Conservation (phyloP, 2,797 vertebrate genomes). For the Acipenser oxyrinchus region DNA sequence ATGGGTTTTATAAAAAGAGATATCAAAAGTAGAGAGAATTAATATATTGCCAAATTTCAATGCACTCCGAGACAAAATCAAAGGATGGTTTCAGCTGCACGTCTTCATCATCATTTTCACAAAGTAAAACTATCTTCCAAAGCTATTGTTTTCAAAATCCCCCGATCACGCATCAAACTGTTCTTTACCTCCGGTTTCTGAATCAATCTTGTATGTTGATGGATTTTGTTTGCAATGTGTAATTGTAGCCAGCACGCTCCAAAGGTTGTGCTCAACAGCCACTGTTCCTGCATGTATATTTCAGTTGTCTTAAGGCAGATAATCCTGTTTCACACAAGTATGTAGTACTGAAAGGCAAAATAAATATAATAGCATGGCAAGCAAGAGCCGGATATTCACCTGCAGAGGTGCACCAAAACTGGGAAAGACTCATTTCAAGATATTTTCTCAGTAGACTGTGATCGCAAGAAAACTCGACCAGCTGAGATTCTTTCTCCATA, state of each 20-base stretch:
- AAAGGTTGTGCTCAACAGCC: slow-evolving; percentile 16
- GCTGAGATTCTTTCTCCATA: slow-evolving; percentile 16
- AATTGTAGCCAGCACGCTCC: slow-evolving; percentile 18
- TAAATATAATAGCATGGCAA: slow-evolving; percentile 11
- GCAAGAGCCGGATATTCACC: slow-evolving; percentile 12
- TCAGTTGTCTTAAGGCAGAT: slow-evolving; percentile 16
- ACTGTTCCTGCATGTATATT: slow-evolving; percentile 21
- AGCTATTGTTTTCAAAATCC: too few species aligned
- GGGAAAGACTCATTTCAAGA: slow-evolving; percentile 14
- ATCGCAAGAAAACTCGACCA: slow-evolving; percentile 19
- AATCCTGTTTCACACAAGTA: slow-evolving; percentile 21
- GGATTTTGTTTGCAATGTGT: background rate
- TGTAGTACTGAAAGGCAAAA: slow-evolving; percentile 12
- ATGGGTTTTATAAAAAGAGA: too few species aligned
- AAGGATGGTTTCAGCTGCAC: too few species aligned
- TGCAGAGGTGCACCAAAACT: slow-evolving; percentile 21
- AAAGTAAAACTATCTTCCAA: too few species aligned
- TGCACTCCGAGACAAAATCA: too few species aligned
- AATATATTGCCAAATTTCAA: too few species aligned
- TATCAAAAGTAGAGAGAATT: too few species aligned
- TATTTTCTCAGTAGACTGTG: slow-evolving; percentile 12
- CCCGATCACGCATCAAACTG: too few species aligned
- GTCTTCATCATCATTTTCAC: too few species aligned
- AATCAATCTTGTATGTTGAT: too few species aligned
- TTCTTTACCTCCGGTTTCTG: too few species aligned